phyloP scores from a whole-genome alignment of 2,113 vertebrate species.

The Hipposideros armiger region DNA sequence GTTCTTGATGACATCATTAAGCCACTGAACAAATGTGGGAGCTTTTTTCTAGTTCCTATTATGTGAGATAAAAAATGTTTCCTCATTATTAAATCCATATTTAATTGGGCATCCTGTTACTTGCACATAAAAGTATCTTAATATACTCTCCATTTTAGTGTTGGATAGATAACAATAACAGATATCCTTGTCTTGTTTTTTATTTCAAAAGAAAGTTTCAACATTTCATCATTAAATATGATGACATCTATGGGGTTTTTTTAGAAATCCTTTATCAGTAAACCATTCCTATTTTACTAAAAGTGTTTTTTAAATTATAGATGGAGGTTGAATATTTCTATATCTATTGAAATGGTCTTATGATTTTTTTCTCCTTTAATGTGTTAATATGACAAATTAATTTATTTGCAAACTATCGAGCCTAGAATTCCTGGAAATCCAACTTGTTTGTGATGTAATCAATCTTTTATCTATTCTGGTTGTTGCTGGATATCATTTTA shows the following conservation, averaged over 20 bases:
- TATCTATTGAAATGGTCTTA: not conserved
- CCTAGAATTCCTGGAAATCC: conserved; percentile 13
- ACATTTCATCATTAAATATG: not conserved
- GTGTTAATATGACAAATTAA: conserved; percentile 26
- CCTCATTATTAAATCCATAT: not conserved
- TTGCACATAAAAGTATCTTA: not conserved
- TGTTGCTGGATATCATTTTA: conserved; percentile 6
- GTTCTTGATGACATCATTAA: not conserved
- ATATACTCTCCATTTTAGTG: not conserved
- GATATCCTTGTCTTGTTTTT: not conserved
- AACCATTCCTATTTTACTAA: conserved; percentile 31
- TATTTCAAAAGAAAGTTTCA: conserved; percentile 17
- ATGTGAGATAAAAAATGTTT: not conserved
- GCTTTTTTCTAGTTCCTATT: not conserved
- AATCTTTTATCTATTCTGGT: not conserved
- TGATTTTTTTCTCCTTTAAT: conserved; percentile 41
- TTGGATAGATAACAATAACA: not conserved
- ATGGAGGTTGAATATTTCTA: not conserved
- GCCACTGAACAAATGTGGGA: not conserved
- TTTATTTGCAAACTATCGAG: conserved; percentile 45
- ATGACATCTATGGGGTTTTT: not conserved
- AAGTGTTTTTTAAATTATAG: not conserved
- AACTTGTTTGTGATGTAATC: not conserved
- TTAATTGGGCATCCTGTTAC: not conserved
- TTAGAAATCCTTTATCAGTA: not conserved